Percentiles rank a stretch among this genome's conserved stretches.
These are phyloP conservation scores for Eupeodes luniger DNA, from an alignment of 2,888 invertebrate genomes.

Conservation along the genomic window DNA sequence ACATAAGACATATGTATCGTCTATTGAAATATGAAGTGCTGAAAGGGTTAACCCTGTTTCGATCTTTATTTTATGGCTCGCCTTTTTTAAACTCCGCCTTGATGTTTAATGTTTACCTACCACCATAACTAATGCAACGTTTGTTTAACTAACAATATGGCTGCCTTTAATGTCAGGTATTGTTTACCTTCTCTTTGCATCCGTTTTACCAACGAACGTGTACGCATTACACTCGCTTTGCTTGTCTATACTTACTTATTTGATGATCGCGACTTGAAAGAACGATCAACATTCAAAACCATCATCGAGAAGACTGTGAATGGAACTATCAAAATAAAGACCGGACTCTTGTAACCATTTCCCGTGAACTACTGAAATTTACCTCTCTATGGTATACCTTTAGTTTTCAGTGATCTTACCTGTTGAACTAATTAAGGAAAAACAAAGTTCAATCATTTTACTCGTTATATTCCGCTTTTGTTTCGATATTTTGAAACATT, in stretches of 20 bases:
- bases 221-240: background rate
- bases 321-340: background rate
- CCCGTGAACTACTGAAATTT: slow-evolving; percentile 24
- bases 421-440: slow-evolving; percentile 30
- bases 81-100: slow-evolving; percentile 62
- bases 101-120: slow-evolving; percentile 27
- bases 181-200: slow-evolving; percentile 40
- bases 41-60: slow-evolving; percentile 13
- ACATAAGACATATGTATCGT: background rate
- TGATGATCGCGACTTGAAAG: background rate
- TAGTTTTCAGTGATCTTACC: slow-evolving; percentile 9
- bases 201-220: background rate
- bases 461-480: slow-evolving; percentile 6
- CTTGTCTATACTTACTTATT: background rate
- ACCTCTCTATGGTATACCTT: background rate
- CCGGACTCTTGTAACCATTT: slow-evolving; percentile 30
- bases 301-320: background rate
- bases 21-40: background rate
- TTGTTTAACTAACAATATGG: slow-evolving; percentile 70
- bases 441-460: slow-evolving; percentile 18
- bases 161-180: slow-evolving; percentile 51
- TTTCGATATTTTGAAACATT: background rate
- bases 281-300: background rate
- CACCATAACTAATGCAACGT: slow-evolving; percentile 53
- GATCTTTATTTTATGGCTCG: background rate